These are phyloP conservation scores for Mastigias papua DNA, from an alignment of 30 jellyfish, hydroid and myxozoan species.

Conservation along the genomic window DNA sequence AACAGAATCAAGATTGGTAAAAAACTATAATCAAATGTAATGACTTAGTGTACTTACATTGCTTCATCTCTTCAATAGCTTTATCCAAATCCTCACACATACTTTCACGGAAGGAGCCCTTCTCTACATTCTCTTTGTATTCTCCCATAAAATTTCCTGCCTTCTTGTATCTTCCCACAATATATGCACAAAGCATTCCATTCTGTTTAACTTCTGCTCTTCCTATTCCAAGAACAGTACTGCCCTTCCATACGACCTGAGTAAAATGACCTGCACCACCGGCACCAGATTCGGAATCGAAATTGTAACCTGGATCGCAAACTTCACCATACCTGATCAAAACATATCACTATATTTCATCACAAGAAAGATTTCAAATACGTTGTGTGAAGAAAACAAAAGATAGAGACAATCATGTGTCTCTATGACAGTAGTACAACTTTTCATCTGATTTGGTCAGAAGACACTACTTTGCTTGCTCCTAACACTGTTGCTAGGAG, in stretches of 20 bases:
- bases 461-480: too few species aligned
- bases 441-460: too few species aligned
- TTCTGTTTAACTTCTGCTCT: conserved; percentile 63
- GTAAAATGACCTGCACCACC: conserved; percentile 89
- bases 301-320: conserved; percentile 79
- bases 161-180: conserved; percentile 80
- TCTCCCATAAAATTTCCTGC: conserved; percentile 82
- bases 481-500: too few species aligned
- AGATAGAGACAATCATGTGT: too few species aligned
- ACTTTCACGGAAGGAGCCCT: conserved; percentile 59
- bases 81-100: conserved; percentile 45
- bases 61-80: neutral
- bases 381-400: too few species aligned
- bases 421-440: too few species aligned
- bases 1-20: too few species aligned
- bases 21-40: too few species aligned
- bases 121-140: conserved; percentile 75
- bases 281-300: conserved; percentile 30
- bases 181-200: conserved; percentile 70
- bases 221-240: conserved; percentile 84
- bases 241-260: conserved; percentile 88
- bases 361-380: too few species aligned
- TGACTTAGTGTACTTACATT: neutral
- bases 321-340: conserved; percentile 72
- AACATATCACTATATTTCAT: too few species aligned